A percentile compares a stretch with the other conserved stretches of the same genome.
phyloP scores from a whole-genome alignment of 2,888 invertebrate genomes.

The Drosophila glabriapex region DNA sequence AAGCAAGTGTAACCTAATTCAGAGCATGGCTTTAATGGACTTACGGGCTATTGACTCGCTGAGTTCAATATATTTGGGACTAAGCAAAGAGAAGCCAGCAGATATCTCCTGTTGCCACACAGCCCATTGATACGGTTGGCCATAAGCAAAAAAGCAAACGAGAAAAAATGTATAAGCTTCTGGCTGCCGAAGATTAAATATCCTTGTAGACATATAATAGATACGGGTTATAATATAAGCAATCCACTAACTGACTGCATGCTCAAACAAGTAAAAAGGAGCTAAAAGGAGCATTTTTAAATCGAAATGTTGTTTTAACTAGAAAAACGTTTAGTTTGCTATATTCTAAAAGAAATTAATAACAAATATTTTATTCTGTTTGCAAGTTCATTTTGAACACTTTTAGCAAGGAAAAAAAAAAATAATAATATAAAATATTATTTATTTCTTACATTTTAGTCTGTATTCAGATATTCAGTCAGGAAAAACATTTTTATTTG shows the following conservation, averaged over 20 bases:
- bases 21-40: slow-evolving; percentile 68
- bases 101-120: slow-evolving; percentile 17
- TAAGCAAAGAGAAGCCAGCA: slow-evolving; percentile 15
- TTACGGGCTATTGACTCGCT: slow-evolving; percentile 75
- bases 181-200: slow-evolving; percentile 4
- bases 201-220: slow-evolving; percentile 11
- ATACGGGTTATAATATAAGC: not conserved
- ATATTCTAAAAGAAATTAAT: not conserved
- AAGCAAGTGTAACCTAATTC: slow-evolving; percentile 68
- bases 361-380: not conserved
- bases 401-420: no score
- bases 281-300: not conserved
- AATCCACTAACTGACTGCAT: not conserved
- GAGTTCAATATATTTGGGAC: slow-evolving; percentile 49
- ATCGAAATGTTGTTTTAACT: not conserved
- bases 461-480: not conserved
- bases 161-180: not conserved
- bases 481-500: not conserved
- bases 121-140: slow-evolving; percentile 47
- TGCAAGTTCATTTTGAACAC: no score
- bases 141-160: slow-evolving; percentile 36
- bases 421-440: no score
- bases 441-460: no score
- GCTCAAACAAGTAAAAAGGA: not conserved
- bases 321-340: not conserved